Evolutionary conservation across 2,888 invertebrate species (phyloP).

Genomic region (Lordiphosa andalusiaca): DNA sequence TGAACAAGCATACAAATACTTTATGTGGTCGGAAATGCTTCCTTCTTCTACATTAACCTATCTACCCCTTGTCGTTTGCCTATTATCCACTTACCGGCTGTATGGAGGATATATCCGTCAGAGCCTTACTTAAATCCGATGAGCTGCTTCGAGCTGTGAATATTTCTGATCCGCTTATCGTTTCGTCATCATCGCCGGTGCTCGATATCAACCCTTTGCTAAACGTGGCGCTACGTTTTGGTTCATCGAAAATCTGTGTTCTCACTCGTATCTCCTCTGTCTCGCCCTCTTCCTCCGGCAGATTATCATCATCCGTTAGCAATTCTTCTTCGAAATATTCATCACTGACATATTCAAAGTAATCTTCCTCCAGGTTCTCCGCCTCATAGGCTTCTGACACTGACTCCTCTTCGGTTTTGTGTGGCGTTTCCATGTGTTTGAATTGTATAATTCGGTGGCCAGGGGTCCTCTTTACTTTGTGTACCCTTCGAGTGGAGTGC

Average conservation of each 20-base stretch:
- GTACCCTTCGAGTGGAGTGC: slow-evolving; percentile 2
- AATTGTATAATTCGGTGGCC: no score
- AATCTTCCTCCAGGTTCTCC: background rate
- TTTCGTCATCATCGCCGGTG: background rate
- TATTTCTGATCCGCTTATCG: slow-evolving; percentile 2
- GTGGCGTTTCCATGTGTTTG: background rate
- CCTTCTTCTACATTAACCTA: no score
- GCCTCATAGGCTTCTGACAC: slow-evolving; percentile 13
- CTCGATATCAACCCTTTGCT: background rate
- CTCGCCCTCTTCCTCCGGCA: background rate
- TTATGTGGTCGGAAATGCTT: no score
- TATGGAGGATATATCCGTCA: no score
- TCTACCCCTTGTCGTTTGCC: no score
- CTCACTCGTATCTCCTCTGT: background rate
- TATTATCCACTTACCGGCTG: background rate
- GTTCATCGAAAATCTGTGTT: background rate
- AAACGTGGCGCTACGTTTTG: background rate
- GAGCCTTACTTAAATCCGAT: background rate
- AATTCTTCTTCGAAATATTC: background rate
- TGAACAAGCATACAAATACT: no score
- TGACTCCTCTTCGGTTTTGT: background rate
- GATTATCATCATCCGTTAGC: background rate
- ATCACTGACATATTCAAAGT: background rate
- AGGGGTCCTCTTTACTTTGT: background rate
- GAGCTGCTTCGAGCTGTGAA: background rate